Conservation (phyloP, 1,140 invertebrate species). For the Varroa destructor region DNA sequence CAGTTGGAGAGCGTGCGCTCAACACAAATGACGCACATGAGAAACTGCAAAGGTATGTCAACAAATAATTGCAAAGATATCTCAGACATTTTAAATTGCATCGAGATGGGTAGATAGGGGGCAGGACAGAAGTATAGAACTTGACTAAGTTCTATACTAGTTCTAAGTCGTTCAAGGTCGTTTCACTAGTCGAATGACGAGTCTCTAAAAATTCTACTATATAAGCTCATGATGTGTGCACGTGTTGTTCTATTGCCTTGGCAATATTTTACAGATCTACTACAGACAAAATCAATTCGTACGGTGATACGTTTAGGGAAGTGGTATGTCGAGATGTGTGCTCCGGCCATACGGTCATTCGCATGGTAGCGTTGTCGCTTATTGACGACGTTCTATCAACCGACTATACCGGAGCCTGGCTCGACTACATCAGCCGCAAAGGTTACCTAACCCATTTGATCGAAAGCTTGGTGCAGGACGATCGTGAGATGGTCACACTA, state of each 20-base stretch:
- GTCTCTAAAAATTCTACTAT: no score
- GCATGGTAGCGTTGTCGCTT: constrained; percentile 2
- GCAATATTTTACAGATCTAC: background rate
- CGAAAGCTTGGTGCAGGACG: constrained; percentile 12
- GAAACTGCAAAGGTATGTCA: constrained; percentile 19
- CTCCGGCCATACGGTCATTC: constrained; percentile 17
- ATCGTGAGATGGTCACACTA: background rate
- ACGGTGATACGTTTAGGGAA: constrained; percentile 16
- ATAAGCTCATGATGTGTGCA: no score
- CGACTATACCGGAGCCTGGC: constrained; percentile 10
- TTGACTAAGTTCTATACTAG: no score
- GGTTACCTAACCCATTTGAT: constrained; percentile 12
- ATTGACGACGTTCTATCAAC: constrained; percentile 7
- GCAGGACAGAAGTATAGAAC: no score
- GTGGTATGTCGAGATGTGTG: constrained; percentile 15
- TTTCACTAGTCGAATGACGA: no score
- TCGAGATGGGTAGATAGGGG: no score
- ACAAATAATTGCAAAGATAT: no score
- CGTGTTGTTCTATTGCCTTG: no score
- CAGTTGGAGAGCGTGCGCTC: background rate
- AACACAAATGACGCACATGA: background rate
- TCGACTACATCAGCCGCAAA: constrained; percentile 6
- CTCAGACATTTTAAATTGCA: no score
- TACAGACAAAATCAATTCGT: background rate
- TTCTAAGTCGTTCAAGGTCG: no score